These are phyloP conservation scores for Eupithecia inturbata DNA, from an alignment of 2,888 invertebrate genomes.

Conservation along the genomic window DNA sequence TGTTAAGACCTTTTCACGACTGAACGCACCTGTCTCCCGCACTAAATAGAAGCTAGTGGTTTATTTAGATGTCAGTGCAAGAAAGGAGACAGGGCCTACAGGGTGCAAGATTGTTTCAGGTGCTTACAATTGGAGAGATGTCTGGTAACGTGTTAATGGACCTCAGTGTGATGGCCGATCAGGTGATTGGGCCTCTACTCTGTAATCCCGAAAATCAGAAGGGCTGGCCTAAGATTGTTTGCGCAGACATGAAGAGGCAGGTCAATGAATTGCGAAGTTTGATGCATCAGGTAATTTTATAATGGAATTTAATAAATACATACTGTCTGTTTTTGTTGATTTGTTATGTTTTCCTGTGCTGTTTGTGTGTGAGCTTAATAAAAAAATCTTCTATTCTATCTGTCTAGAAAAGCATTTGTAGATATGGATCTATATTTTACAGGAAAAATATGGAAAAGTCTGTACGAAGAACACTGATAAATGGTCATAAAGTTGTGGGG, in stretches of 20 bases:
- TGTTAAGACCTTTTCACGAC: no score
- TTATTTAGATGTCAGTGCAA: not conserved
- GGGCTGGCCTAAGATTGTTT: slow-evolving; percentile 89
- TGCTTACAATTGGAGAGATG: slow-evolving; percentile 88
- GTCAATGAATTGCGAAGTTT: slow-evolving; percentile 87
- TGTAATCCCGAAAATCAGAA: slow-evolving; percentile 88
- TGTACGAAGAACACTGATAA: no score
- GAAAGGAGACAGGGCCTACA: not conserved
- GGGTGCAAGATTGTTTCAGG: slow-evolving; percentile 52
- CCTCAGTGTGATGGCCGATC: slow-evolving; percentile 87
- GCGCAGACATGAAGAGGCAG: slow-evolving; percentile 88
- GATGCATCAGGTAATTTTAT: slow-evolving; percentile 86
- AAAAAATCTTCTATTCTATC: no score
- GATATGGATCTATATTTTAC: no score
- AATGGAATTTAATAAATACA: not conserved
- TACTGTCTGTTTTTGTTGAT: no score
- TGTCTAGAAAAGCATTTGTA: no score
- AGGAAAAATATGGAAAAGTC: no score
- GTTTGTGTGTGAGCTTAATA: no score
- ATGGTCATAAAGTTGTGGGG: no score
- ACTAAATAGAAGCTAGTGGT: not conserved
- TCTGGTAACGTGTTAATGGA: slow-evolving; percentile 89
- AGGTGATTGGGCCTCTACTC: slow-evolving; percentile 89
- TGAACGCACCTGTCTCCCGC: no score
- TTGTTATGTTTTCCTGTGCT: no score